Evolutionary conservation across 2,797 vertebrate genomes (phyloP).

Genomic region (Poeciliopsis turneri): DNA sequence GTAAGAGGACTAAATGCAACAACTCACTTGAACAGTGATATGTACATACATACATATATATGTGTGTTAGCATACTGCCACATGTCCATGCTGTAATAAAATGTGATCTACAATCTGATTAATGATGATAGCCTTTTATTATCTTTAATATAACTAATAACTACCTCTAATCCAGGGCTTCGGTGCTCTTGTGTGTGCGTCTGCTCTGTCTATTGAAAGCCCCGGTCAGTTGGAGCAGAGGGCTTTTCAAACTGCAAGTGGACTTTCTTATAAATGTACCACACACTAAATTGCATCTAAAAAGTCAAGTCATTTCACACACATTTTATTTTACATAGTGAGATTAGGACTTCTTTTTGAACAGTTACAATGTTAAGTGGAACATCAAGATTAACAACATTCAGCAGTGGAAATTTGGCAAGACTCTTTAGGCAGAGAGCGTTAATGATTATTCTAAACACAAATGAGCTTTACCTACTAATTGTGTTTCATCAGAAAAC

Average conservation of each 20-base stretch:
- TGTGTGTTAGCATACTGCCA: too few species aligned
- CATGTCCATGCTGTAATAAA: too few species aligned
- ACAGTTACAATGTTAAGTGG: background rate
- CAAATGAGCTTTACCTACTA: background rate
- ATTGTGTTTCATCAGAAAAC: background rate
- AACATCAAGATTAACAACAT: conserved; percentile 16
- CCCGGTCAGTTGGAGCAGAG: background rate
- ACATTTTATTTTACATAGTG: background rate
- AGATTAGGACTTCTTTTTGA: background rate
- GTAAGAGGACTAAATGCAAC: background rate
- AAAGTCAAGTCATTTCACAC: background rate
- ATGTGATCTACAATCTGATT: background rate
- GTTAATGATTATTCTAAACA: background rate
- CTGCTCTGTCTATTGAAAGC: background rate
- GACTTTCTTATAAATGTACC: background rate
- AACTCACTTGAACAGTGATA: background rate
- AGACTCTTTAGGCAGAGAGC: conserved; percentile 15
- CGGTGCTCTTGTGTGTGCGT: background rate
- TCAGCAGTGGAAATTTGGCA: background rate
- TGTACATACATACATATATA: background rate
- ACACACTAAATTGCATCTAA: background rate
- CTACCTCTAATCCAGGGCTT: background rate
- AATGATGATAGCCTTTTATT: background rate
- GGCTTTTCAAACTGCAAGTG: background rate
- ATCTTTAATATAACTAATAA: background rate